Percentiles rank a stretch among this genome's conserved stretches.
These are phyloP conservation scores for Dryas iulia DNA, from an alignment of 1,140 invertebrate genomes.

Conservation along the genomic window DNA sequence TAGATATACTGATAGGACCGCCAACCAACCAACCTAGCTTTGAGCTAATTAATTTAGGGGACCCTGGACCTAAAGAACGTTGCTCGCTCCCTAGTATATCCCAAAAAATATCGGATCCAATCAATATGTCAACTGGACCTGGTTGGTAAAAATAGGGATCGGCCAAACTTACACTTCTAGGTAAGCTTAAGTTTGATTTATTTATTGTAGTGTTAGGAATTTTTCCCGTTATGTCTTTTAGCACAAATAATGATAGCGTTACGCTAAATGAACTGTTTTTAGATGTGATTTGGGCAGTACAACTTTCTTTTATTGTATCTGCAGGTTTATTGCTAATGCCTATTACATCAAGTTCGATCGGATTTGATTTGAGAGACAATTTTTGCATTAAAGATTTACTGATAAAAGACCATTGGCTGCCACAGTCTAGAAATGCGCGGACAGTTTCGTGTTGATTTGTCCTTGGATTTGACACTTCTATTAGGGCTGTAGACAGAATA, in stretches of 20 bases:
- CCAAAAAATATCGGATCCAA: conserved; percentile 27
- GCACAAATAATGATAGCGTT: conserved; percentile 10
- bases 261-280: conserved; percentile 11
- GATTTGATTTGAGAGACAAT: conserved; percentile 18
- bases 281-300: conserved; percentile 10
- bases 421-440: conserved; percentile 27
- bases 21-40: conserved; percentile 20
- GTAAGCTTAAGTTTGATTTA: conserved; percentile 4
- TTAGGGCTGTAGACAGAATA: conserved; percentile 40
- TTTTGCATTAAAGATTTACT: conserved; percentile 13
- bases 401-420: conserved; percentile 31
- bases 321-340: conserved; percentile 13
- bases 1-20: conserved; percentile 7
- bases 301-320: conserved; percentile 12
- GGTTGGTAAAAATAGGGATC: conserved; percentile 17
- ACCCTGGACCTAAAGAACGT: conserved; percentile 12
- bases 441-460: conserved; percentile 25
- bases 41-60: conserved; percentile 16
- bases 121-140: conserved; percentile 22
- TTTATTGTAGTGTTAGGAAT: conserved; percentile 14
- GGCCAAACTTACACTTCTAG: conserved; percentile 11
- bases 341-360: conserved; percentile 8
- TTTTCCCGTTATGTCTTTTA: conserved; percentile 12
- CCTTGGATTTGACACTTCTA: conserved; percentile 34
- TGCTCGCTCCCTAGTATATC: conserved; percentile 15